Evolutionary conservation across 2,113 vertebrate genomes (phyloP).

Genomic region (Panthera leo): DNA sequence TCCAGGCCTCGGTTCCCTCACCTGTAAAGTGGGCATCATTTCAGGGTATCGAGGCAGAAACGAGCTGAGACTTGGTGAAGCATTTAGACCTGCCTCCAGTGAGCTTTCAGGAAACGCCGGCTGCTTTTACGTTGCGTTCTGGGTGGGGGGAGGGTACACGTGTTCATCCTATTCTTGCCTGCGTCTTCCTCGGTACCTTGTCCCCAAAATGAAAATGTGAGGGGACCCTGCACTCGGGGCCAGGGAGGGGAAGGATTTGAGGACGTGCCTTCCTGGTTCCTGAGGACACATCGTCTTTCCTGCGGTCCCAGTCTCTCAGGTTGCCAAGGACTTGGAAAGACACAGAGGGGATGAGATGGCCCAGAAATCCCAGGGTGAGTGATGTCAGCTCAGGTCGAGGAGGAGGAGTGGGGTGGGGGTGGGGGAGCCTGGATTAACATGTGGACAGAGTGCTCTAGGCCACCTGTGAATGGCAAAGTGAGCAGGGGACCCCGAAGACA

Average conservation of each 20-base stretch:
- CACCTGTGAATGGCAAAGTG: neutral
- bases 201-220: neutral
- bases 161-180: neutral
- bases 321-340: constrained; percentile 59
- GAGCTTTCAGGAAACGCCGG: neutral
- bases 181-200: neutral
- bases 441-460: neutral
- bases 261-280: neutral
- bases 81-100: neutral
- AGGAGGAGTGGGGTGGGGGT: neutral
- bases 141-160: neutral
- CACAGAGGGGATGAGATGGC: constrained; percentile 30
- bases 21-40: neutral
- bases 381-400: neutral
- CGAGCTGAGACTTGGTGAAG: neutral
- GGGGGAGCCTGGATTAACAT: neutral
- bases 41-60: neutral
- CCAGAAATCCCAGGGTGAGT: constrained; percentile 61
- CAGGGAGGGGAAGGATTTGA: too few relatives aligned
- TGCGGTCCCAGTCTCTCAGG: constrained; percentile 47
- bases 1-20: neutral
- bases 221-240: neutral
- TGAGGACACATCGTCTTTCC: neutral
- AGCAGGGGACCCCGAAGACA: too few relatives aligned
- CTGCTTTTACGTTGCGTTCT: neutral